These are phyloP conservation scores for Nebria ingens DNA, from an alignment of 1,140 invertebrate genomes.

Conservation along the genomic window DNA sequence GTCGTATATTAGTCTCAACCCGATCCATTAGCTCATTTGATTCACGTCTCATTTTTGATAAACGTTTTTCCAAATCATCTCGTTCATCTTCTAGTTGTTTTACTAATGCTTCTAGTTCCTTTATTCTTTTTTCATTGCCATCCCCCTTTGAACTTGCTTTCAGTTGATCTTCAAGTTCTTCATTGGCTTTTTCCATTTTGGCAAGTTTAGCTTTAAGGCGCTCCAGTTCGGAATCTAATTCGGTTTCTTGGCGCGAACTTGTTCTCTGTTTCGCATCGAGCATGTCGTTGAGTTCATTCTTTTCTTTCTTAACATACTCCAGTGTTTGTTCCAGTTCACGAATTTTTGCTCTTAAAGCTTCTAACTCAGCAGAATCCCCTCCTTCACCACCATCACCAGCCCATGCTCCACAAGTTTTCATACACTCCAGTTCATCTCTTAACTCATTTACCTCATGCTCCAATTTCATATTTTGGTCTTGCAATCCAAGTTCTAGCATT, in stretches of 20 bases:
- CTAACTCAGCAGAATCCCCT: neutral
- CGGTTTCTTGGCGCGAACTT: neutral
- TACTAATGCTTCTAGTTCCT: neutral
- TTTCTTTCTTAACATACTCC: neutral
- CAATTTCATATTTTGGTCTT: neutral
- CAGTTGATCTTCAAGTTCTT: neutral
- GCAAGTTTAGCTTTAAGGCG: neutral
- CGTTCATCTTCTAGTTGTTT: neutral
- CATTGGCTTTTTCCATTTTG: neutral
- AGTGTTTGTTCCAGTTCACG: neutral
- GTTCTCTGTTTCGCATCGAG: neutral
- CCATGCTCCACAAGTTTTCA: neutral
- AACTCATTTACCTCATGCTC: neutral
- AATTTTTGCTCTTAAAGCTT: conserved; percentile 2
- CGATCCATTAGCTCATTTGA: neutral
- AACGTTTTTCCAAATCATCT: neutral
- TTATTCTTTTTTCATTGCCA: neutral
- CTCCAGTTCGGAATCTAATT: neutral
- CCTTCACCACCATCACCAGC: neutral
- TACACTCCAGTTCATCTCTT: conserved; percentile 3
- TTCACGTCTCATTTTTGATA: neutral
- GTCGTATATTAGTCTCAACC: neutral
- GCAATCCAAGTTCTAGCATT: neutral
- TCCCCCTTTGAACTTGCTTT: neutral
- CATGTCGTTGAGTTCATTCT: neutral